A percentile compares a stretch with the other conserved stretches of the same genome.
Conservation (phyloP, 2,888 invertebrate genomes). For the Lordiphosa andalusiaca region DNA sequence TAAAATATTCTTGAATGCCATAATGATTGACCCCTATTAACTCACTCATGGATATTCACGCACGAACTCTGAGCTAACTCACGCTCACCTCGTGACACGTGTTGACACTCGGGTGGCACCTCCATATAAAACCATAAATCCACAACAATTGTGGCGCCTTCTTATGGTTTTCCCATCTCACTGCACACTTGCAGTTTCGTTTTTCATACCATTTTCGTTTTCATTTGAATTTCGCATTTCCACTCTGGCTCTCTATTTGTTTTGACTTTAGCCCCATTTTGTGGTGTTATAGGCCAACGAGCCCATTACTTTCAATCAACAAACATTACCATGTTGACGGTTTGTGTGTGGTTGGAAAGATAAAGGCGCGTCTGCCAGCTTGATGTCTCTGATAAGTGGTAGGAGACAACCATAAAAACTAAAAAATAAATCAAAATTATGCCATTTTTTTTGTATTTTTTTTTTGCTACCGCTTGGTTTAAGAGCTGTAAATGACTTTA, state of each 20-base stretch:
- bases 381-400: constrained; percentile 11
- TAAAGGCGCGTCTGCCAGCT: constrained; percentile 6
- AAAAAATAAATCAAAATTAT: too few relatives aligned
- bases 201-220: constrained; percentile 20
- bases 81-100: too few relatives aligned
- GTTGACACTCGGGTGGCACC: too few relatives aligned
- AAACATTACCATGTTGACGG: constrained; percentile 25
- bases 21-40: too few relatives aligned
- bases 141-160: constrained; percentile 10
- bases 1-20: too few relatives aligned
- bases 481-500: too few relatives aligned
- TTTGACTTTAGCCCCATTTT: constrained; percentile 32
- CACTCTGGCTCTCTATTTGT: constrained; percentile 22
- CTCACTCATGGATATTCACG: too few relatives aligned
- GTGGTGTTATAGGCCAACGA: constrained; percentile 37
- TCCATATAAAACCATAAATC: too few relatives aligned
- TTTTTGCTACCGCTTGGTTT: too few relatives aligned
- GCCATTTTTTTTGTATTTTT: too few relatives aligned
- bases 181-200: constrained; percentile 19
- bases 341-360: constrained; percentile 17
- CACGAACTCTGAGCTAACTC: too few relatives aligned
- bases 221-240: constrained; percentile 34
- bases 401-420: too few relatives aligned
- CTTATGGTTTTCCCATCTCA: constrained; percentile 5
- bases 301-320: constrained; percentile 55